phyloP scores from a whole-genome alignment of 2,888 invertebrate species.

The Apamea anceps region DNA sequence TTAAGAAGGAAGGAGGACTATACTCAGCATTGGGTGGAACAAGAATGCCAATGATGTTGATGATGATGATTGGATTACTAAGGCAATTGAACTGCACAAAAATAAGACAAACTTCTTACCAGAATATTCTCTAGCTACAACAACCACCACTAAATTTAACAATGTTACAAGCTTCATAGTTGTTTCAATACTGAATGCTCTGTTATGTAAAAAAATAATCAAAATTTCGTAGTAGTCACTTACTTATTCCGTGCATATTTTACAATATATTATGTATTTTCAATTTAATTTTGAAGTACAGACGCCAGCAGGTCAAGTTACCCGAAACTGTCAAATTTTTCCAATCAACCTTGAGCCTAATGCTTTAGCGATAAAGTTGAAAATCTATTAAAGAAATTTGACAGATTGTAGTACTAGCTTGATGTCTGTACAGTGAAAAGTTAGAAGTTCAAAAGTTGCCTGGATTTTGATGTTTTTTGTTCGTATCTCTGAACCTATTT shows the following conservation, averaged over 20 bases:
- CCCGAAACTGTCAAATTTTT: too few species aligned
- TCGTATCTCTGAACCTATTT: too few species aligned
- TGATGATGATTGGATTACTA: background rate
- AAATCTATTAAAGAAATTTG: too few species aligned
- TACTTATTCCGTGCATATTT: conserved; percentile 21
- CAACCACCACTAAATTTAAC: conserved; percentile 17
- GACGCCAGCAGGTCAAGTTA: too few species aligned
- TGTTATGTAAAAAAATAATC: background rate
- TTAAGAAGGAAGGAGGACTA: background rate
- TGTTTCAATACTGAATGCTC: conserved; percentile 14
- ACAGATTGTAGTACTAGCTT: too few species aligned
- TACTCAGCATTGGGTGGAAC: background rate
- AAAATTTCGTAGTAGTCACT: background rate
- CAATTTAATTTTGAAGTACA: too few species aligned
- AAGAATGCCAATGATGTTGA: background rate
- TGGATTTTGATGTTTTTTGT: too few species aligned
- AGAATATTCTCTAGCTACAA: conserved; percentile 7
- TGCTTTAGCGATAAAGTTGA: too few species aligned
- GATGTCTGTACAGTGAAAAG: too few species aligned
- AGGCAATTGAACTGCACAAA: background rate
- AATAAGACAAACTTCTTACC: conserved; percentile 14
- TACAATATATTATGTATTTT: conserved; percentile 14
- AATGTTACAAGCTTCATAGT: conserved; percentile 20
- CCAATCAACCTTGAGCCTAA: too few species aligned
- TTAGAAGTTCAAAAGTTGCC: too few species aligned